Percentiles rank a stretch among this genome's conserved stretches.
Evolutionary conservation across 2,113 vertebrate genomes (phyloP).

Genomic region (Macrotus californicus): DNA sequence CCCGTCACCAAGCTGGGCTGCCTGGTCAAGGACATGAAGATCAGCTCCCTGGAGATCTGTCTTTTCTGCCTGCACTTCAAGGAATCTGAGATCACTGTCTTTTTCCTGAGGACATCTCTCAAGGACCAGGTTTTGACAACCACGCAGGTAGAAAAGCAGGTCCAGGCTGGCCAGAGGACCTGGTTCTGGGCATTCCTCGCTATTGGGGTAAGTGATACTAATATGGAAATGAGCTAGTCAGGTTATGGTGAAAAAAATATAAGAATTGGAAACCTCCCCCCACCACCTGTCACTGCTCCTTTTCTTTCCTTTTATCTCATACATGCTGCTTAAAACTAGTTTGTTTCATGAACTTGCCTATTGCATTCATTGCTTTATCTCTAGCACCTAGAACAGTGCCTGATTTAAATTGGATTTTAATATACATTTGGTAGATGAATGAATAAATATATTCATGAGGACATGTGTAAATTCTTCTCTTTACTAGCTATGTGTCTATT

Average conservation of each 20-base stretch:
- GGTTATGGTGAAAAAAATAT: neutral
- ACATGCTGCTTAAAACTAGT: neutral
- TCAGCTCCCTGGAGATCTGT: neutral
- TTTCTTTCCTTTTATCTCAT: neutral
- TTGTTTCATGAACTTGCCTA: neutral
- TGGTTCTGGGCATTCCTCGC: neutral
- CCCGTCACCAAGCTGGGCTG: neutral
- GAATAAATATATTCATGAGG: neutral
- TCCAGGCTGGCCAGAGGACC: neutral
- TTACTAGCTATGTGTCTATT: neutral
- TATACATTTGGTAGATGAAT: neutral
- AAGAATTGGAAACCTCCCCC: neutral
- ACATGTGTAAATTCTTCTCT: neutral
- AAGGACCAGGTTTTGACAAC: no score
- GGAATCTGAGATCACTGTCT: no score
- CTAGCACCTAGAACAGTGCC: neutral
- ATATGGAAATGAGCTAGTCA: neutral
- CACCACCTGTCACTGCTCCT: neutral
- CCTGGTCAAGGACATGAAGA: neutral
- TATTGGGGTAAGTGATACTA: neutral
- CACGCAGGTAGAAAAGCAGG: no score
- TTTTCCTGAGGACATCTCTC: no score
- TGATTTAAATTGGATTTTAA: neutral
- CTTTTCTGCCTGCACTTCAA: neutral
- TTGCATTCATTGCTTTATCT: neutral